Evolutionary conservation across 2,797 vertebrate genomes (phyloP), one percentile per base, ranked within the genome.

Genomic region (Pyrocephalus nanus): DNA sequence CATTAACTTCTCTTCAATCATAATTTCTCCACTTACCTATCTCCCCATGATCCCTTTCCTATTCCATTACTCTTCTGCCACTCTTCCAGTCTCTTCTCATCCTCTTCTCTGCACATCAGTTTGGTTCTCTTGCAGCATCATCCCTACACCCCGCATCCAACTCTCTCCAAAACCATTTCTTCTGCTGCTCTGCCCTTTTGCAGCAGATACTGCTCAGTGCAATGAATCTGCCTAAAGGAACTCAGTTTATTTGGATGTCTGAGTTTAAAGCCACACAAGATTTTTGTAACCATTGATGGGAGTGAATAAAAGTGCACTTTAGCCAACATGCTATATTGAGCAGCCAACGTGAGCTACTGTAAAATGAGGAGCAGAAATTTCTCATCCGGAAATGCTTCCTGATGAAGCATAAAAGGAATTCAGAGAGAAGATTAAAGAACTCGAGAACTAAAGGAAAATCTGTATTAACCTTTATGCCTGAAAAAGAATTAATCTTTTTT

Each of bases 361-460:
- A 70, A 93, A 95, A 86, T 38, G 65, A 92, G 73, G 36, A 87
- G 23, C 50, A 81, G 65, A 86, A 92, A 60, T 90, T 90, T 72
- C 43, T 86, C 73, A 75, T 77, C 51, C 34, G 54, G 92, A 92
- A 90, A 76, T 61, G 40, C 51, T 81, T 90, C 51, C 62, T 91
- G 72, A 70, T 82, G 67, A 90, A 90, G 47, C 66, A 88, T 75
- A 80, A 82, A 93, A 90, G 36, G 70, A 88, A 91, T 85, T 81
- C 66, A 86, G 40, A 81, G 26, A 79, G 61, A 91, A 85, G 76
- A 94, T 86, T 88, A 93, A 93, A 93, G 60, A 86, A 92, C 73
- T 93, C 5, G 19, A 87, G 69, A 96, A 69, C 25, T 91, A 80
- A 91, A 80, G 76, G 83, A 91, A 95, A 93, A 92, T 78, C 73